Evolutionary conservation across 1,140 invertebrate genomes (phyloP).

Genomic region (Octopus bimaculoides): DNA sequence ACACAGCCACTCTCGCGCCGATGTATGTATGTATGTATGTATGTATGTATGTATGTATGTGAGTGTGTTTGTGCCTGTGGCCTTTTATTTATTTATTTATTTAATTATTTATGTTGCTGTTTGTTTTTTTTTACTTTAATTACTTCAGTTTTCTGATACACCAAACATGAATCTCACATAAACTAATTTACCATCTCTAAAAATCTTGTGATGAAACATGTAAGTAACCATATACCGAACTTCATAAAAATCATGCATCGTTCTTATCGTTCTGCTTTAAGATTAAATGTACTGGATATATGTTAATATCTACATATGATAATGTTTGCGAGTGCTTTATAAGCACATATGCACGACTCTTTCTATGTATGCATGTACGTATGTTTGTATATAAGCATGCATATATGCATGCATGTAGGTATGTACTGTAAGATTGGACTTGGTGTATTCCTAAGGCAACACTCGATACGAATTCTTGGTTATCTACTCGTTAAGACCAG

Average conservation of each 20-base stretch:
- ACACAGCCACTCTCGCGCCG: too few relatives aligned
- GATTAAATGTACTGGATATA: too few relatives aligned
- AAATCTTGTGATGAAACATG: neutral
- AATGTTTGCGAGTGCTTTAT: too few relatives aligned
- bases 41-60: constrained; percentile 1
- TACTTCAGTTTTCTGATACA: neutral
- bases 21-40: neutral
- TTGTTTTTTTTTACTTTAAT: neutral
- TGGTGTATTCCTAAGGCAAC: too few relatives aligned
- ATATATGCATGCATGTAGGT: constrained; percentile 2
- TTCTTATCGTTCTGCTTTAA: too few relatives aligned
- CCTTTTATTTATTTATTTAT: neutral
- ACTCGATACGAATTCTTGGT: too few relatives aligned
- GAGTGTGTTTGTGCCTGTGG: constrained; percentile 4
- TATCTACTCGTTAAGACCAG: too few relatives aligned
- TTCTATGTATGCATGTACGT: neutral
- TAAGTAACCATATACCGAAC: too few relatives aligned
- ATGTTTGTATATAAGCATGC: neutral
- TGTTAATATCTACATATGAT: too few relatives aligned
- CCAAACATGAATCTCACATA: neutral
- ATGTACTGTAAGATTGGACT: too few relatives aligned
- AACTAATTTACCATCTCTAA: neutral
- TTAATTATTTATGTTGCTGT: neutral
- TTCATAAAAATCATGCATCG: too few relatives aligned
- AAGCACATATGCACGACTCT: too few relatives aligned